A percentile compares a stretch with the other conserved stretches of the same genome.
Evolutionary conservation across 2,113 vertebrate genomes (phyloP).

Genomic region (Datnioides undecimradiatus): DNA sequence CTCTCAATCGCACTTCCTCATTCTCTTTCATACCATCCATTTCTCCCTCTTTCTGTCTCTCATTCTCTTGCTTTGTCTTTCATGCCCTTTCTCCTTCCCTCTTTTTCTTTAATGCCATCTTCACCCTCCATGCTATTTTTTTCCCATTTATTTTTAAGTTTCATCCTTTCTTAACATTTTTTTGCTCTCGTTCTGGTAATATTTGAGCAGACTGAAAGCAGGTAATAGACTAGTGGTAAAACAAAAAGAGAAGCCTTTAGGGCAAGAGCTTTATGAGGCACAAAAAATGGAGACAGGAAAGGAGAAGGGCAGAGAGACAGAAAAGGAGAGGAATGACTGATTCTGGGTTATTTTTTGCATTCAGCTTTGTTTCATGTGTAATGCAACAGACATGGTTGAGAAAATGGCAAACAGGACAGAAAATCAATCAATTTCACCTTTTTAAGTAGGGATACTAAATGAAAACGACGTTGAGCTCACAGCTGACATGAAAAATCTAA

Average conservation of each 20-base stretch:
- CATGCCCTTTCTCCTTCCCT: background rate
- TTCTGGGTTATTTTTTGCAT: slow-evolving; percentile 41
- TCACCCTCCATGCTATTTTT: background rate
- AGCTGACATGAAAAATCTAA: slow-evolving; percentile 39
- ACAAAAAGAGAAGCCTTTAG: slow-evolving; percentile 42
- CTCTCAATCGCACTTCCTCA: slow-evolving; percentile 8
- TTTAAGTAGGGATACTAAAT: slow-evolving; percentile 40
- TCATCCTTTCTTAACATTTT: slow-evolving; percentile 2
- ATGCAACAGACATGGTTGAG: slow-evolving; percentile 1
- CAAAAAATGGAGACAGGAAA: slow-evolving; percentile 44
- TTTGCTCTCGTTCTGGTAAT: slow-evolving; percentile 33
- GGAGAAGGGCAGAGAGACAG: slow-evolving; percentile 11
- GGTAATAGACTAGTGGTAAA: slow-evolving; percentile 50
- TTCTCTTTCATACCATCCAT: background rate
- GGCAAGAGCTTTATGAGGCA: slow-evolving; percentile 46
- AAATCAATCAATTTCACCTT: slow-evolving; percentile 52
- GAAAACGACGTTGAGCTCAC: slow-evolving; percentile 37
- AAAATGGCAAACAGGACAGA: slow-evolving; percentile 23
- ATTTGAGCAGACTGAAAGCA: slow-evolving; percentile 30
- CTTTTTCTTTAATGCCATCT: background rate
- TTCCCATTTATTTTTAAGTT: background rate
- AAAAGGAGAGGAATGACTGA: slow-evolving; percentile 47
- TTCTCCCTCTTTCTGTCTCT: background rate
- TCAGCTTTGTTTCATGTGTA: slow-evolving; percentile 18
- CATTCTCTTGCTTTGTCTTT: background rate